Evolutionary conservation across 92 coral and sea anemone species (phyloP).

Genomic region (Epizoanthus stellaris): DNA sequence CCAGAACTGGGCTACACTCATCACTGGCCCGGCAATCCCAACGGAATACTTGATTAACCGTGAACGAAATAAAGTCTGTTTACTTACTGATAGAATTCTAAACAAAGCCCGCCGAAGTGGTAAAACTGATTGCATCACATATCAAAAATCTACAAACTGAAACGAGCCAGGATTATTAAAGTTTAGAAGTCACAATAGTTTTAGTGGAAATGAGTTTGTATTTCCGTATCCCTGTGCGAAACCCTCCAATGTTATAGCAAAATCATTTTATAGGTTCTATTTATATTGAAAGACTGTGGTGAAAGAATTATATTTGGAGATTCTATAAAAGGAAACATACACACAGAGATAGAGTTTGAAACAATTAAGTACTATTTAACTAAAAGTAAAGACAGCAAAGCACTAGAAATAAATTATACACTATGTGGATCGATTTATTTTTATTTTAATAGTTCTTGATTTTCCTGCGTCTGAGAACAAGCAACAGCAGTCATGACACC

Average conservation of each 20-base stretch:
- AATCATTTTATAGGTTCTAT: too few species aligned
- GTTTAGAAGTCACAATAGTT: too few species aligned
- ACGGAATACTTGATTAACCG: neutral
- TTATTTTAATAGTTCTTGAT: neutral
- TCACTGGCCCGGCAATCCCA: neutral
- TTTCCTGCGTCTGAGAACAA: neutral
- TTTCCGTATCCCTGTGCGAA: too few species aligned
- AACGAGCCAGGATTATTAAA: too few species aligned
- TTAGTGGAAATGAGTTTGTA: too few species aligned
- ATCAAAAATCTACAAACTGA: neutral
- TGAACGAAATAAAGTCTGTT: neutral
- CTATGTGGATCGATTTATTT: neutral
- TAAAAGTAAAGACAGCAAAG: too few species aligned
- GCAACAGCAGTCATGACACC: neutral
- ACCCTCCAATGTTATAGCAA: too few species aligned
- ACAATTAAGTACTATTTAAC: too few species aligned
- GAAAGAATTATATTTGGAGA: too few species aligned
- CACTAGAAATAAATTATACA: neutral
- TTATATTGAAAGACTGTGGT: too few species aligned
- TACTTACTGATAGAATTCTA: neutral
- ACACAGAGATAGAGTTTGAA: neutral
- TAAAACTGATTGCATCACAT: constrained; percentile 23
- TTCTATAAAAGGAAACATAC: too few species aligned
- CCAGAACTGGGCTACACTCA: too few species aligned
- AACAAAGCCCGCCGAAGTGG: neutral